Percentiles rank a stretch among this genome's conserved stretches.
These are phyloP conservation scores for Morbakka virulenta DNA, from an alignment of 30 jellyfish, hydroid and myxozoan genomes.

Conservation along the genomic window DNA sequence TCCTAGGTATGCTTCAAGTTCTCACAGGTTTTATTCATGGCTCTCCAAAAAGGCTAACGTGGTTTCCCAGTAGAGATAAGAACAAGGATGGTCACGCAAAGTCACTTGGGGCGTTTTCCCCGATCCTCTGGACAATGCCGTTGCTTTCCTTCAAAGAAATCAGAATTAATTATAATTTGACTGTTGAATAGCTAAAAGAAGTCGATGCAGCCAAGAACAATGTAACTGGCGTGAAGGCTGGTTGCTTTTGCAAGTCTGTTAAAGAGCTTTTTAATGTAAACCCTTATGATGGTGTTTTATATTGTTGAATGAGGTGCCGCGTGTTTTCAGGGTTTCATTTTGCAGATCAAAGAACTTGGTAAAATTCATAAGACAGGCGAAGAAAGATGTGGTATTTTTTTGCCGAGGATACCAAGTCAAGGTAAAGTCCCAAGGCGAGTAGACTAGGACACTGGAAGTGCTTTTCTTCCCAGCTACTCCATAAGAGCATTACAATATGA, in stretches of 20 bases:
- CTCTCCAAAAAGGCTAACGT: conserved; percentile 37
- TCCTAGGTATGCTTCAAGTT: conserved; percentile 7
- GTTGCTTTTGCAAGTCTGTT: conserved; percentile 41
- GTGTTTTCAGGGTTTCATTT: conserved; percentile 35
- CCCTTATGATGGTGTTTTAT: conserved; percentile 39
- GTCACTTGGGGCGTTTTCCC: conserved; percentile 33
- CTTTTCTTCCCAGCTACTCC: conserved; percentile 28
- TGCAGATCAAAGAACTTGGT: conserved; percentile 33
- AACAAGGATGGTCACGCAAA: conserved; percentile 12
- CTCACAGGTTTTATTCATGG: conserved; percentile 36
- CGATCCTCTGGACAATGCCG: conserved; percentile 35
- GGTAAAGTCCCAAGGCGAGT: conserved; percentile 35
- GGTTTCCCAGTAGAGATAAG: conserved; percentile 13
- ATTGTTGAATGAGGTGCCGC: conserved; percentile 40
- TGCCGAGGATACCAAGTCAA: conserved; percentile 46
- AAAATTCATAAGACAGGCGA: conserved; percentile 37
- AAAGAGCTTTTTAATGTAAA: conserved; percentile 33
- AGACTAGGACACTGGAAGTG: conserved; percentile 25
- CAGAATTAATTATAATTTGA: conserved; percentile 14
- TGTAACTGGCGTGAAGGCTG: conserved; percentile 53
- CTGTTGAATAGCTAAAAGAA: conserved; percentile 21
- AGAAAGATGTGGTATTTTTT: neutral
- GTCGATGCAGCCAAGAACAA: conserved; percentile 13
- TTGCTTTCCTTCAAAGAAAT: conserved; percentile 29
- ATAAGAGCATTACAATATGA: conserved; percentile 20